Conservation (phyloP, 2,797 vertebrate genomes). For the Myripristis murdjan region DNA sequence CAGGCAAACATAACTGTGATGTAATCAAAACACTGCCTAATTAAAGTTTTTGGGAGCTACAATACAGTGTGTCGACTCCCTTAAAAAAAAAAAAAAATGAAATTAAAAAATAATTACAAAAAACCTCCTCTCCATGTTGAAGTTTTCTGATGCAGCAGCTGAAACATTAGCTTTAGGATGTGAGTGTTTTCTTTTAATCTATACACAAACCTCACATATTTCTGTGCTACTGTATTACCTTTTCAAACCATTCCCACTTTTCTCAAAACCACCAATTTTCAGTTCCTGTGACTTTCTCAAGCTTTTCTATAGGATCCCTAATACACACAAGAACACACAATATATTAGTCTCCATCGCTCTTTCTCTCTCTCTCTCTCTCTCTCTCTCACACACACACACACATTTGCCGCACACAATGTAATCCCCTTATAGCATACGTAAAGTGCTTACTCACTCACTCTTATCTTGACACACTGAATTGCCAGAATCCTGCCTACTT, state of each 20-base stretch:
- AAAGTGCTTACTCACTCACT: slow-evolving; percentile 68
- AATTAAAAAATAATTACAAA: too few species aligned
- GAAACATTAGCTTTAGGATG: too few species aligned
- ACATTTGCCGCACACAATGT: slow-evolving; percentile 33
- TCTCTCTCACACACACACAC: slow-evolving; percentile 19
- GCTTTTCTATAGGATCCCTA: neutral
- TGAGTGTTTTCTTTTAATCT: too few species aligned
- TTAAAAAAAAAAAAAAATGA: too few species aligned
- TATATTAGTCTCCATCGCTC: neutral
- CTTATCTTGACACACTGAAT: slow-evolving; percentile 65
- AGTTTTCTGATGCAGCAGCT: too few species aligned
- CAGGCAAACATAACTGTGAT: too few species aligned
- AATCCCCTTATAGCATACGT: slow-evolving; percentile 64
- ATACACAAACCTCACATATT: too few species aligned
- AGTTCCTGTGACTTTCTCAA: slow-evolving; percentile 15
- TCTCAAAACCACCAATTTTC: neutral
- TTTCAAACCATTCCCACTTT: neutral
- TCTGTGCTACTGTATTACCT: too few species aligned
- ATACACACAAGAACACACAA: slow-evolving; percentile 20
- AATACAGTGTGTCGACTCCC: too few species aligned
- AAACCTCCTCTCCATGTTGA: too few species aligned
- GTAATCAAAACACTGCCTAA: too few species aligned
- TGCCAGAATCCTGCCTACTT: slow-evolving; percentile 59
- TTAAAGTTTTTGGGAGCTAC: too few species aligned
- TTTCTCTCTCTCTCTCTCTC: neutral